phyloP scores from a whole-genome alignment of 2,113 vertebrate species.

The Haemorhous mexicanus region DNA sequence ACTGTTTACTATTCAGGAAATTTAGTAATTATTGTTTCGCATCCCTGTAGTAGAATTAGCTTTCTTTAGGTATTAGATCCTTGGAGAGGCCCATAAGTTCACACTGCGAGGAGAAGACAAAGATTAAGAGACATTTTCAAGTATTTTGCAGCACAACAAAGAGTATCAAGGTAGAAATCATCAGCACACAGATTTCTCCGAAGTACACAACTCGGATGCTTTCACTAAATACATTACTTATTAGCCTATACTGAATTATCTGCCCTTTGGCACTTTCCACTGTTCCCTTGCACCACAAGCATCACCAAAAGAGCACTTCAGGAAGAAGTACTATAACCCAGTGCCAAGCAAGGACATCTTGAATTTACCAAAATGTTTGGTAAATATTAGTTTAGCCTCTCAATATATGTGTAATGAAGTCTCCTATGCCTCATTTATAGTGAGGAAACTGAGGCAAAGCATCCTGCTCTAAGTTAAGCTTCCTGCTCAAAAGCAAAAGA shows the following conservation, averaged over 20 bases:
- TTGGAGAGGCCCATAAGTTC: neutral
- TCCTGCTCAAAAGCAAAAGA: neutral
- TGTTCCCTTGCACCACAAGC: neutral
- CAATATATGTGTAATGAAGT: neutral
- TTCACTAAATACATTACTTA: neutral
- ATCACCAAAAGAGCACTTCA: neutral
- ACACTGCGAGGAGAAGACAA: neutral
- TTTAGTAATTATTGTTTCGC: conserved; percentile 32
- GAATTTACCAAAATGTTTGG: neutral
- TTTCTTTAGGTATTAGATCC: conserved; percentile 65
- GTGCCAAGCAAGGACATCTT: neutral
- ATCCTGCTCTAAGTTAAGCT: neutral
- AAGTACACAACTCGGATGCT: neutral
- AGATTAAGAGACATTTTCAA: conserved; percentile 31
- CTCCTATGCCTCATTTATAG: neutral
- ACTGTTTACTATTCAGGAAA: conserved; percentile 52
- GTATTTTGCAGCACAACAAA: neutral
- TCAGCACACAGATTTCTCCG: neutral
- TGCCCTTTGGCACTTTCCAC: neutral
- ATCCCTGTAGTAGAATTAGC: conserved; percentile 3
- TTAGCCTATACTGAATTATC: neutral
- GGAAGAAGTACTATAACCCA: neutral
- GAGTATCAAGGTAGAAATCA: neutral
- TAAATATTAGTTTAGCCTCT: neutral
- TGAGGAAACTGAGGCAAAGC: neutral